Percentiles rank a stretch among this genome's conserved stretches.
These are phyloP conservation scores for Eleginops maclovinus DNA, from an alignment of 2,113 vertebrate genomes.

Conservation along the genomic window DNA sequence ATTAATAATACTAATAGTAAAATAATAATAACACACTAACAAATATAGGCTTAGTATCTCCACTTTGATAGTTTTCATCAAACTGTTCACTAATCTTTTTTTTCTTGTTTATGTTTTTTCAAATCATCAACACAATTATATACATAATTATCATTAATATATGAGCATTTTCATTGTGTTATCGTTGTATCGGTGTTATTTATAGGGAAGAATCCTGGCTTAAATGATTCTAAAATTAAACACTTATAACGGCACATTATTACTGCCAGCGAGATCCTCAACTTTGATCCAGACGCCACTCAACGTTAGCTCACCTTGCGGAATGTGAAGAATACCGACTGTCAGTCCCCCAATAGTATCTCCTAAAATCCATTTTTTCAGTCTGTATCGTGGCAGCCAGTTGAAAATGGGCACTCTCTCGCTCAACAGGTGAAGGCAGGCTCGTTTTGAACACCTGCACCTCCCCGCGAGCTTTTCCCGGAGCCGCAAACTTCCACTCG, in stretches of 20 bases:
- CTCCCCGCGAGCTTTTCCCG: constrained; percentile 68
- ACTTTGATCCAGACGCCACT: not conserved
- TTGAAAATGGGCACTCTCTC: constrained; percentile 86
- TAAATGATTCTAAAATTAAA: not conserved
- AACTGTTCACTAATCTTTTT: not conserved
- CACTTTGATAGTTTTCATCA: not conserved
- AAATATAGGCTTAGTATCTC: no score
- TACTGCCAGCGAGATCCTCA: not conserved
- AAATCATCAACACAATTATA: not conserved
- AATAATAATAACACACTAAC: no score
- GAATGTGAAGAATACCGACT: constrained; percentile 92
- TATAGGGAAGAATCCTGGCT: not conserved
- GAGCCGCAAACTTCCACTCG: constrained; percentile 57
- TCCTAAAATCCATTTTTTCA: constrained; percentile 89
- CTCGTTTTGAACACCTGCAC: constrained; percentile 83
- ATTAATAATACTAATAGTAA: no score
- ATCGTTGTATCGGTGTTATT: no score
- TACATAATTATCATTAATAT: not conserved
- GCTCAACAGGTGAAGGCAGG: constrained; percentile 81
- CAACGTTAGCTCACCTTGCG: constrained; percentile 87
- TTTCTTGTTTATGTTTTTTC: not conserved
- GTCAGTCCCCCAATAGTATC: constrained; percentile 90
- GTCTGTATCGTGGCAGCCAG: constrained; percentile 90
- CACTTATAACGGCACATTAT: not conserved
- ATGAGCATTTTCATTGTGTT: no score